Evolutionary conservation across 2,888 invertebrate genomes (phyloP).

Genomic region (Sialis lutaria): DNA sequence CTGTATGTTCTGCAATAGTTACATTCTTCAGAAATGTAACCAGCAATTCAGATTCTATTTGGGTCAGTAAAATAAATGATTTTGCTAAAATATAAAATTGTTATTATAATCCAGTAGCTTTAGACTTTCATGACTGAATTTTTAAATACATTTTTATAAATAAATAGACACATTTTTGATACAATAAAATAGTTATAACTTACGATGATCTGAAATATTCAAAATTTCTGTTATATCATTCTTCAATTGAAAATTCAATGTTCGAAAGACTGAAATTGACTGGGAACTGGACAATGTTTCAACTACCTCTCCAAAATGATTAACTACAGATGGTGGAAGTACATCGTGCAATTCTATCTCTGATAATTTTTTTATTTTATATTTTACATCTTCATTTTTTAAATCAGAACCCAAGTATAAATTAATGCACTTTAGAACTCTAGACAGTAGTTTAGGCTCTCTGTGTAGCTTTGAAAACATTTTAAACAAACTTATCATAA

Average conservation of each 20-base stretch:
- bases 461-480: constrained; percentile 2
- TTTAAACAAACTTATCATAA: constrained; percentile 1
- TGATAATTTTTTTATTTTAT: not conserved
- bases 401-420: not conserved
- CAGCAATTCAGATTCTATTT: constrained; percentile 13
- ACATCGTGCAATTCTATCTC: not conserved
- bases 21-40: constrained; percentile 15
- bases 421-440: not conserved
- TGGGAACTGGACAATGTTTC: not conserved
- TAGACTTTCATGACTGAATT: no score
- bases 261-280: not conserved
- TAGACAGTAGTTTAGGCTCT: constrained; percentile 1
- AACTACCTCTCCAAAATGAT: not conserved
- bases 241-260: not conserved
- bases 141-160: no score
- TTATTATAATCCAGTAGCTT: not conserved
- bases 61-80: constrained; percentile 5
- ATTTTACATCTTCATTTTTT: not conserved
- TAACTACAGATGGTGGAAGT: not conserved
- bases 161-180: no score
- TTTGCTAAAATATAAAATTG: not conserved
- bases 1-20: constrained; percentile 16
- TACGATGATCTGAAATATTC: not conserved
- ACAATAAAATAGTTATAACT: no score
- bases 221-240: not conserved